Percentiles rank a stretch among this genome's conserved stretches.
phyloP scores from a whole-genome alignment of 1,140 invertebrate species.

The Drosophila ercepeae region DNA sequence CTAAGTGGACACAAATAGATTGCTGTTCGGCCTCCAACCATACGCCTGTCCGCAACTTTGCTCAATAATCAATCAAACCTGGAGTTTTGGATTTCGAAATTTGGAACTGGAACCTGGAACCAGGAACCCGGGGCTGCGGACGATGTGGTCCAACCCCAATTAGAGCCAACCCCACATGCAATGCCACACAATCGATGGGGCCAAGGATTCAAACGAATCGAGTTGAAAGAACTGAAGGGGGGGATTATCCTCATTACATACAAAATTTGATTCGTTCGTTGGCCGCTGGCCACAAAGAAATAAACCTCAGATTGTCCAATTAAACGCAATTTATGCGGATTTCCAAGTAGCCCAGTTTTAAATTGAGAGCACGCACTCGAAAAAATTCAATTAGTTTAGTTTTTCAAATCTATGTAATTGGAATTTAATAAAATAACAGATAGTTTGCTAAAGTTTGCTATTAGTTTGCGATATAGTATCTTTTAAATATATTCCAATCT shows the following conservation, averaged over 20 bases:
- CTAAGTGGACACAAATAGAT: slow-evolving; percentile 83
- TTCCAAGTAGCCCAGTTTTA: slow-evolving; percentile 64
- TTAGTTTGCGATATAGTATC: too few species aligned
- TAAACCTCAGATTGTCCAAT: slow-evolving; percentile 78
- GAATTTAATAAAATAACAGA: neutral
- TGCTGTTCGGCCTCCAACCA: slow-evolving; percentile 42
- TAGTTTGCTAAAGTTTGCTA: too few species aligned
- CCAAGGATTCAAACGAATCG: slow-evolving; percentile 23
- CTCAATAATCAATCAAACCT: slow-evolving; percentile 82
- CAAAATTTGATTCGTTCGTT: slow-evolving; percentile 35
- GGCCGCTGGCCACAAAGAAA: slow-evolving; percentile 71
- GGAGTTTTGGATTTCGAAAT: neutral
- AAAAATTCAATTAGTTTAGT: slow-evolving; percentile 4
- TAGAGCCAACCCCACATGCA: slow-evolving; percentile 63
- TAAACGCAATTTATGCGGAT: slow-evolving; percentile 79
- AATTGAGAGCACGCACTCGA: slow-evolving; percentile 24
- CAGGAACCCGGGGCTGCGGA: slow-evolving; percentile 15
- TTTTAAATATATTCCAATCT: neutral
- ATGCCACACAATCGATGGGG: slow-evolving; percentile 33
- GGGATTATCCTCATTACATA: slow-evolving; percentile 63
- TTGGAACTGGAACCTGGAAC: slow-evolving; percentile 4
- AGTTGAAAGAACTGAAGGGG: neutral
- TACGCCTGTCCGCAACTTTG: slow-evolving; percentile 78
- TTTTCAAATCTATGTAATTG: neutral
- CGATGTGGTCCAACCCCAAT: slow-evolving; percentile 52